Evolutionary conservation across 23 tunicate genomes (phyloP).

Genomic region (Oikopleura dioica): DNA sequence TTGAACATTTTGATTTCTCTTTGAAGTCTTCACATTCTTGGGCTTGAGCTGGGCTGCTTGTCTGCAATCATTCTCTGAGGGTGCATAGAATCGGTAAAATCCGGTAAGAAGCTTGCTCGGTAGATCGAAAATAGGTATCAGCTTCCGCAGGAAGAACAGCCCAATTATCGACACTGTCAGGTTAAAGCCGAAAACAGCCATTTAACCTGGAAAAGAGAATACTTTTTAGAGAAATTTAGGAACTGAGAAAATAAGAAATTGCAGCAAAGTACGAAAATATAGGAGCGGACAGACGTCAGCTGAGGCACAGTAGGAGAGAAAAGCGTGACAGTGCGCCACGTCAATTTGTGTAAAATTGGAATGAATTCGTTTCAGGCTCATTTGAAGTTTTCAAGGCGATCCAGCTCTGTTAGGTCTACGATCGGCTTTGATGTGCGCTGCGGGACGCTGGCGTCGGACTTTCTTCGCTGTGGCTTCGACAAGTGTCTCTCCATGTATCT

Average conservation of each 20-base stretch:
- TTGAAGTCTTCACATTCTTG: neutral
- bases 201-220: neutral
- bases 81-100: neutral
- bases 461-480: too few relatives aligned
- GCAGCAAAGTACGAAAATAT: neutral
- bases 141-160: neutral
- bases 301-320: neutral
- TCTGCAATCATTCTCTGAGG: neutral
- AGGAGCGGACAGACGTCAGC: neutral
- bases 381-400: neutral
- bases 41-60: neutral
- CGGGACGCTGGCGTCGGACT: too few relatives aligned
- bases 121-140: neutral
- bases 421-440: too few relatives aligned
- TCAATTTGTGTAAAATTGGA: neutral
- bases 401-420: neutral
- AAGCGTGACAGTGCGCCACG: too few relatives aligned
- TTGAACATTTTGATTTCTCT: neutral
- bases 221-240: neutral
- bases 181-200: neutral
- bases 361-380: neutral
- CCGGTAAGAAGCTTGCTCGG: neutral
- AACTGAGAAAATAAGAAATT: neutral
- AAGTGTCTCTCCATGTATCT: too few relatives aligned
- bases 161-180: neutral